Evolutionary conservation across 2,797 vertebrate genomes (phyloP).

Genomic region (Setipinna tenuifilis): DNA sequence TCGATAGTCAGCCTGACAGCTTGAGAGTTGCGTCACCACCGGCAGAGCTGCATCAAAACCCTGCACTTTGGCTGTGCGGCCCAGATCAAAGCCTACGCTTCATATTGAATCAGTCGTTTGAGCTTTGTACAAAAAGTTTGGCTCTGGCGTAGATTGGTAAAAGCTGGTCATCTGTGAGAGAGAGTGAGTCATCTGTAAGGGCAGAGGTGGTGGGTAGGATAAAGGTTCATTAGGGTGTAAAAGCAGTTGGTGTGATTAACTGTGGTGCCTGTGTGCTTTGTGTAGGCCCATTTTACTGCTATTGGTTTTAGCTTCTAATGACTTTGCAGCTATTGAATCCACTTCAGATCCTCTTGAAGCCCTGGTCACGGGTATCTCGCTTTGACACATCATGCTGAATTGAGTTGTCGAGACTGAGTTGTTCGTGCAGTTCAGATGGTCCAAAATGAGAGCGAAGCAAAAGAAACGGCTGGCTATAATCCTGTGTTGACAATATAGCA

Average conservation of each 20-base stretch:
- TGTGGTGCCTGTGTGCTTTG: background rate
- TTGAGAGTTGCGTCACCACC: background rate
- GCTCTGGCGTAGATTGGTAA: background rate
- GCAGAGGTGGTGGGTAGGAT: background rate
- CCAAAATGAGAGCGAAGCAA: background rate
- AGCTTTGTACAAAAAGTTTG: background rate
- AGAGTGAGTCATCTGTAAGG: slow-evolving; percentile 34
- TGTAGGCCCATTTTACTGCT: background rate
- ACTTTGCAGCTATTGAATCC: background rate
- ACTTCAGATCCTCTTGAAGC: background rate
- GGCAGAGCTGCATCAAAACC: background rate
- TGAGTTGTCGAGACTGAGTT: background rate
- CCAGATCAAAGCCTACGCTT: slow-evolving; percentile 25
- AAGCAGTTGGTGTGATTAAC: background rate
- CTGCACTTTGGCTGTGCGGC: slow-evolving; percentile 43
- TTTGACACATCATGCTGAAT: background rate
- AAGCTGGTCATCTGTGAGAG: slow-evolving; percentile 26
- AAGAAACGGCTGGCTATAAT: background rate
- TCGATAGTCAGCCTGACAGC: background rate
- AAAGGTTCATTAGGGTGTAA: background rate
- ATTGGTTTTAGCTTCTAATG: background rate
- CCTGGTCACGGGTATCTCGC: background rate
- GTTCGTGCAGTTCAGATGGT: background rate
- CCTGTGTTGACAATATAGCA: background rate
- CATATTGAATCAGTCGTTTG: slow-evolving; percentile 11